Percentiles rank a stretch among this genome's conserved stretches.
These are phyloP conservation scores for Drosophila murphyi DNA, from an alignment of 1,140 invertebrate species.

Conservation along the genomic window DNA sequence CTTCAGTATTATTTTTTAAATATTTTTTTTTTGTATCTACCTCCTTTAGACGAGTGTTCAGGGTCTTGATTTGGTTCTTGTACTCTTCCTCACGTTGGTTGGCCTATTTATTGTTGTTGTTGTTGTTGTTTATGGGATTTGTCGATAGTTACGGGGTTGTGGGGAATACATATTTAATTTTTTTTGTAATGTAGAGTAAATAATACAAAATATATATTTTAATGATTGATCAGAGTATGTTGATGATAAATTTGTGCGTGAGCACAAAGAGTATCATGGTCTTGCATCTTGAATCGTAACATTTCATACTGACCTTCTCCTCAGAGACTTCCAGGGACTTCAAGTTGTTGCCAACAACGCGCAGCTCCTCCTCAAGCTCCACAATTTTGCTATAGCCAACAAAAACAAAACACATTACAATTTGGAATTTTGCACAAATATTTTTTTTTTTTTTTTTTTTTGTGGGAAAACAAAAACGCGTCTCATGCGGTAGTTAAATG, in stretches of 20 bases:
- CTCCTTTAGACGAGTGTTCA: slow-evolving; percentile 99
- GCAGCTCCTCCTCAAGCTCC: slow-evolving; percentile 99
- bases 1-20: slow-evolving; percentile 27
- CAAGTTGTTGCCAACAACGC: slow-evolving; percentile 99
- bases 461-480: slow-evolving; percentile 45
- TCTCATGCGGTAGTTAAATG: slow-evolving; percentile 33
- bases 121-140: slow-evolving; percentile 57
- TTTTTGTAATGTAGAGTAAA: slow-evolving; percentile 28
- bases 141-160: slow-evolving; percentile 11
- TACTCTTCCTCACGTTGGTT: slow-evolving; percentile 99
- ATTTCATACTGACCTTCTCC: slow-evolving; percentile 94
- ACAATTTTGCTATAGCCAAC: slow-evolving; percentile 97
- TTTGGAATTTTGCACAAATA: slow-evolving; percentile 10
- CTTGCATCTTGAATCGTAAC: slow-evolving; percentile 13
- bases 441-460: slow-evolving; percentile 37
- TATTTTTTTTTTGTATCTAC: slow-evolving; percentile 85
- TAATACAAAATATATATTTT: slow-evolving; percentile 26
- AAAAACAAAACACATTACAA: slow-evolving; percentile 46
- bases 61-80: slow-evolving; percentile 99
- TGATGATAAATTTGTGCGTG: background rate
- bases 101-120: slow-evolving; percentile 88
- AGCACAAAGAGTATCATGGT: background rate
- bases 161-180: slow-evolving; percentile 40
- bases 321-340: slow-evolving; percentile 99
- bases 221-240: background rate